A percentile compares a stretch with the other conserved stretches of the same genome.
Evolutionary conservation across 2,888 invertebrate genomes (phyloP).

Genomic region (Sarcophaga carnaria): DNA sequence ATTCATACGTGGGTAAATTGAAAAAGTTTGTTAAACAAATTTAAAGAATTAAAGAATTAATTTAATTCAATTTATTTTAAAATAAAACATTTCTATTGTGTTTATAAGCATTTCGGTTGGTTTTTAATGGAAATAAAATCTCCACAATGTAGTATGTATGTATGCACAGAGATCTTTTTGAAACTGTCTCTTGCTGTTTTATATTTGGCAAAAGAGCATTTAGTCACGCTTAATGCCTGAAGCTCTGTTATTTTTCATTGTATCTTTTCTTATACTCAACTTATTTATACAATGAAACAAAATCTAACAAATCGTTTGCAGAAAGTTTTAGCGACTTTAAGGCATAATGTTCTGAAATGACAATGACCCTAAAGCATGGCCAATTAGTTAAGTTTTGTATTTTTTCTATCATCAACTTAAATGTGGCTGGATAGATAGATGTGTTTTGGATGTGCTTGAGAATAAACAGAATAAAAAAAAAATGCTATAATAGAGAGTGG

Average conservation of each 20-base stretch:
- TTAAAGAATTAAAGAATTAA: not conserved
- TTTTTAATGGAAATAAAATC: no score
- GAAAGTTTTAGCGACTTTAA: constrained; percentile 50
- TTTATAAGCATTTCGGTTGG: no score
- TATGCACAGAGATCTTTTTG: constrained; percentile 24
- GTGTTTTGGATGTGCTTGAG: constrained; percentile 8
- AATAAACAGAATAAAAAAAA: not conserved
- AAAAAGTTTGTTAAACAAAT: not conserved
- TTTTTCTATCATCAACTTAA: constrained; percentile 66
- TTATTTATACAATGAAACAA: constrained; percentile 34
- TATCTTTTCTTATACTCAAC: not conserved
- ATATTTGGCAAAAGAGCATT: constrained; percentile 40
- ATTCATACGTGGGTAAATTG: constrained; percentile 32
- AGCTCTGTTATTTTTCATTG: constrained; percentile 47
- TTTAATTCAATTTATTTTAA: not conserved
- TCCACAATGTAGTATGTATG: not conserved
- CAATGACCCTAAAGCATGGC: constrained; percentile 80
- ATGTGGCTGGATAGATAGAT: constrained; percentile 16
- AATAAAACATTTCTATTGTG: not conserved
- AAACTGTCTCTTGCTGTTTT: constrained; percentile 44
- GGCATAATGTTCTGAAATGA: constrained; percentile 70
- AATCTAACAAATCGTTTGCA: constrained; percentile 60
- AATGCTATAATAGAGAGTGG: constrained; percentile 10
- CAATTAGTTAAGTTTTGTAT: constrained; percentile 76
- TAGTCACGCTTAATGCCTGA: constrained; percentile 67